Conservation (phyloP, 2,113 vertebrate genomes). For the Myrmecobius fasciatus region DNA sequence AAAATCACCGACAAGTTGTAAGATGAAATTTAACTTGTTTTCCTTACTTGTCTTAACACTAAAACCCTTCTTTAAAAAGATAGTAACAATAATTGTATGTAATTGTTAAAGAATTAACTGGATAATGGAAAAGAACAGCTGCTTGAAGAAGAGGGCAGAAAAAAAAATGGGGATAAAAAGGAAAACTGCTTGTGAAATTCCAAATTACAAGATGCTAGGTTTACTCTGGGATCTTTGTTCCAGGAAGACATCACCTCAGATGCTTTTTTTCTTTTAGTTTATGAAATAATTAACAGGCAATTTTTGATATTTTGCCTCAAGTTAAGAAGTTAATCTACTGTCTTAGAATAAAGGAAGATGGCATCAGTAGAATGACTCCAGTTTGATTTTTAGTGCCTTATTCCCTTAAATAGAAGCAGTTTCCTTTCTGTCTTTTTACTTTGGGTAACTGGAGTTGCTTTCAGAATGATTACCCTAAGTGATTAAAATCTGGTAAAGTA, state of each 20-base stretch:
- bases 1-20: neutral
- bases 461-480: neutral
- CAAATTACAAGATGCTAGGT: neutral
- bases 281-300: slow-evolving; percentile 37
- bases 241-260: neutral
- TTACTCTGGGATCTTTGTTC: slow-evolving; percentile 15
- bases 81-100: slow-evolving; percentile 33
- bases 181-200: slow-evolving; percentile 29
- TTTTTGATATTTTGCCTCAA: slow-evolving; percentile 30
- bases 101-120: slow-evolving; percentile 49
- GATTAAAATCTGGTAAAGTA: slow-evolving; percentile 47
- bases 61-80: slow-evolving; percentile 57
- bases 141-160: neutral
- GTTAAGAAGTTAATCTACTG: slow-evolving; percentile 26
- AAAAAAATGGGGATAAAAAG: neutral
- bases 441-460: neutral
- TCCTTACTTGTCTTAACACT: slow-evolving; percentile 42
- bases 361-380: neutral
- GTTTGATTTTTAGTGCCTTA: slow-evolving; percentile 10
- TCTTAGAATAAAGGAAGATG: slow-evolving; percentile 49
- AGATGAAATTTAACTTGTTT: slow-evolving; percentile 12
- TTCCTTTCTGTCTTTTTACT: neutral
- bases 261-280: slow-evolving; percentile 17
- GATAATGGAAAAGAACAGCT: slow-evolving; percentile 15
- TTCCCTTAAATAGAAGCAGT: neutral